phyloP scores from a whole-genome alignment of 35 echinoderm and acorn worm species.

The Stichopus chloronotus region DNA sequence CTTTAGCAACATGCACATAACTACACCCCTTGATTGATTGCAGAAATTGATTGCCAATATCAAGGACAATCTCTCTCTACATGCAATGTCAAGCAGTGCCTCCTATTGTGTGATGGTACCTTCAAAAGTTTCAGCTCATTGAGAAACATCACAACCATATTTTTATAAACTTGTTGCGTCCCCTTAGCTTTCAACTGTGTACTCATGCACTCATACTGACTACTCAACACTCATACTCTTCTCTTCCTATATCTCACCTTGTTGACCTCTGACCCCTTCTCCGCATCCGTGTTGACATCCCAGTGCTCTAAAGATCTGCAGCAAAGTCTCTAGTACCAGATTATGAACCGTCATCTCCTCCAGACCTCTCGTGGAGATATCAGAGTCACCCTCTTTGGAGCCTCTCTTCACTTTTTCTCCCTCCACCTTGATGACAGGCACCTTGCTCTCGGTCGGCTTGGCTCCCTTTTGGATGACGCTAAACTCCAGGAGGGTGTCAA shows the following conservation, averaged over 20 bases:
- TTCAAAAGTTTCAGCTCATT: no score
- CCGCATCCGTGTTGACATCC: slow-evolving; percentile 98
- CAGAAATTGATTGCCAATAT: no score
- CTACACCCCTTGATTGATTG: no score
- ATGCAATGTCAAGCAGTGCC: no score
- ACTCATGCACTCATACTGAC: no score
- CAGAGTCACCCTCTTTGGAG: slow-evolving; percentile 72
- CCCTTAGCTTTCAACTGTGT: no score
- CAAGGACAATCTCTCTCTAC: no score
- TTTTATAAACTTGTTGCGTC: no score
- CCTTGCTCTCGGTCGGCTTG: slow-evolving; percentile 75
- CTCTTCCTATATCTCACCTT: slow-evolving; percentile 63
- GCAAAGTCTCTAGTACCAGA: slow-evolving; percentile 90
- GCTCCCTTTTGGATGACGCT: slow-evolving; percentile 89
- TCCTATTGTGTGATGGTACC: no score
- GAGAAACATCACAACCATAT: no score
- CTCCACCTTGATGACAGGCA: slow-evolving; percentile 93
- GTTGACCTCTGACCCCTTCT: slow-evolving; percentile 90
- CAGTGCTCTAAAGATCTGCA: slow-evolving; percentile 86
- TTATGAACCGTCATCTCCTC: slow-evolving; percentile 98
- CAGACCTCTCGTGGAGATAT: slow-evolving; percentile 70
- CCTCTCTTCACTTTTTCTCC: slow-evolving; percentile 90
- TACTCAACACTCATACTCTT: no score
- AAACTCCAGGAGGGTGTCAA: slow-evolving; percentile 91
- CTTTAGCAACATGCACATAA: no score